Conservation (phyloP, 1,140 invertebrate genomes). For the Anastrepha ludens region DNA sequence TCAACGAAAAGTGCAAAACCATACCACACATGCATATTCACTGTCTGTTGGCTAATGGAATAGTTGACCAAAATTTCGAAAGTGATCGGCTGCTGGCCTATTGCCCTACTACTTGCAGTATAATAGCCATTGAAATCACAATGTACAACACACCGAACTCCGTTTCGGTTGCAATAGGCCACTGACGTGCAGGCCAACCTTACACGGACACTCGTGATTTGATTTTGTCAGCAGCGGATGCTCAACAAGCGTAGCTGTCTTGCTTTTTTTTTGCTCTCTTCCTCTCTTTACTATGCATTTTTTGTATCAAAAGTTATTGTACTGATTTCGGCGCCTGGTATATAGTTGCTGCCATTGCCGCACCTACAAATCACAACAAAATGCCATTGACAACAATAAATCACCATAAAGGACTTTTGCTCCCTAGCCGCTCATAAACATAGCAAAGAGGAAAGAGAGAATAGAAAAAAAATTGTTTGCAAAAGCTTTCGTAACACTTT, state of each 20-base stretch:
- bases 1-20: not conserved
- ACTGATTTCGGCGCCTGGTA: constrained; percentile 7
- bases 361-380: constrained; percentile 48
- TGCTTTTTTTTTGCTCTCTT: not conserved
- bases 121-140: constrained; percentile 5
- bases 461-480: not conserved
- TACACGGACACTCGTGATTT: not conserved
- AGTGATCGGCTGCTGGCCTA: not conserved
- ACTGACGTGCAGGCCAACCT: constrained; percentile 22
- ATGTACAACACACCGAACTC: not conserved
- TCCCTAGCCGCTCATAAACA: no score
- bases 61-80: constrained; percentile 5
- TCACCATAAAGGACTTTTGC: not conserved
- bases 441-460: not conserved
- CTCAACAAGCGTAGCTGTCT: not conserved
- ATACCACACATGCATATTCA: not conserved
- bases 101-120: constrained; percentile 19
- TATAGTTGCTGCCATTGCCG: constrained; percentile 29
- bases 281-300: not conserved
- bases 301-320: not conserved
- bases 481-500: not conserved
- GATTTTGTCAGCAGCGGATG: not conserved
- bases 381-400: constrained; percentile 15
- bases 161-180: not conserved
- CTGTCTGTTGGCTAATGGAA: not conserved